These are phyloP conservation scores for Stegana nigrithorax DNA, from an alignment of 2,888 invertebrate species.

Conservation along the genomic window DNA sequence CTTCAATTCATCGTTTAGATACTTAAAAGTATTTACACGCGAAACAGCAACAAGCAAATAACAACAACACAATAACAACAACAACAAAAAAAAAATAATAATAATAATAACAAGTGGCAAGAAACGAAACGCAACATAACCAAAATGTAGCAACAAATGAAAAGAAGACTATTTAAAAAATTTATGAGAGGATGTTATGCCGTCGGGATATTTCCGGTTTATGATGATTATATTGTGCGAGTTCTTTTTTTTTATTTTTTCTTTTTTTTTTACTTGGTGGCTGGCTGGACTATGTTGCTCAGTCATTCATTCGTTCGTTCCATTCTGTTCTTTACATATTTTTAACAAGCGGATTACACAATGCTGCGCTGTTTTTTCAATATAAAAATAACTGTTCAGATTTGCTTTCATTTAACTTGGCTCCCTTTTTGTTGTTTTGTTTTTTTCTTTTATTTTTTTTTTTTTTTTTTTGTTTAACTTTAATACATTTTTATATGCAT, in stretches of 20 bases:
- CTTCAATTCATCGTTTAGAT: slow-evolving; percentile 33
- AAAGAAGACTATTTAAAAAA: slow-evolving; percentile 57
- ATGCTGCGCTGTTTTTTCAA: not conserved
- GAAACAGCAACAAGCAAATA: slow-evolving; percentile 27
- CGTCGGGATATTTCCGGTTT: slow-evolving; percentile 62
- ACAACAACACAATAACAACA: slow-evolving; percentile 27
- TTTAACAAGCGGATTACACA: slow-evolving; percentile 56
- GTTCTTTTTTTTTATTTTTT: not conserved
- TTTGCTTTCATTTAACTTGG: not conserved
- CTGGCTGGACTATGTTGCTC: slow-evolving; percentile 10
- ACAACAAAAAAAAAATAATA: slow-evolving; percentile 23
- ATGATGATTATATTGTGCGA: slow-evolving; percentile 58
- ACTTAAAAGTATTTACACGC: slow-evolving; percentile 57
- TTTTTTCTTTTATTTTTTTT: not conserved
- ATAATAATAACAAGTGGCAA: slow-evolving; percentile 37
- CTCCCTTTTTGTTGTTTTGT: not conserved
- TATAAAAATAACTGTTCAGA: not conserved
- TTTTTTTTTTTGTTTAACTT: not conserved
- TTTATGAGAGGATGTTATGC: slow-evolving; percentile 61
- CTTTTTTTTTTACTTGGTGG: slow-evolving; percentile 13
- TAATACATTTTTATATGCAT: not conserved
- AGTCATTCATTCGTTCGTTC: slow-evolving; percentile 43
- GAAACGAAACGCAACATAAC: slow-evolving; percentile 43
- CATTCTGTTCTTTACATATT: slow-evolving; percentile 46
- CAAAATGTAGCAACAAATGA: slow-evolving; percentile 40